phyloP scores from a whole-genome alignment of 2,888 invertebrate genomes.

The Hoplodrina blanda region DNA sequence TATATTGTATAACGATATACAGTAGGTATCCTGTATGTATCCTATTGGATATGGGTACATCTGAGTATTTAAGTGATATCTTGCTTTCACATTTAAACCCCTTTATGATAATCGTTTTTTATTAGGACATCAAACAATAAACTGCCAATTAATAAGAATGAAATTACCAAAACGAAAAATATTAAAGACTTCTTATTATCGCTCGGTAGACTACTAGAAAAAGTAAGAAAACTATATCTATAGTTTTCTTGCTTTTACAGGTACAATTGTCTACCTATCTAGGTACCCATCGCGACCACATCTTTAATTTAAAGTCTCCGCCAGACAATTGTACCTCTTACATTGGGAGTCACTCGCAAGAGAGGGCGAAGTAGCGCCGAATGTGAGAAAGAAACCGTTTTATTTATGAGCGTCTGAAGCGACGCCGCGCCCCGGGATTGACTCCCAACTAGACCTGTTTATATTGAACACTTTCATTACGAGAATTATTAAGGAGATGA shows the following conservation, averaged over 20 bases:
- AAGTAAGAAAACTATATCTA: conserved; percentile 7
- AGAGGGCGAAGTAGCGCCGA: conserved; percentile 17
- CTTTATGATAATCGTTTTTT: no score
- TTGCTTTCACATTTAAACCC: background rate
- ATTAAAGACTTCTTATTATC: no score
- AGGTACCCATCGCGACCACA: conserved; percentile 17
- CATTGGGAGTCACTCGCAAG: conserved; percentile 23
- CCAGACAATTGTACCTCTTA: conserved; percentile 31
- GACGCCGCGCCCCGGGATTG: conserved; percentile 5
- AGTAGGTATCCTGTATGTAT: no score
- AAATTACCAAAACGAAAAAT: no score
- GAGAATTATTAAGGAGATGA: background rate
- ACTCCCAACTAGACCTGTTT: conserved; percentile 39
- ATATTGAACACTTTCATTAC: conserved; percentile 47
- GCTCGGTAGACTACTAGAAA: background rate
- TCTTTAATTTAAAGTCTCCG: conserved; percentile 50
- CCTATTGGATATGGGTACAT: background rate
- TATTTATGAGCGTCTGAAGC: conserved; percentile 58
- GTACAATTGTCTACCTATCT: no score
- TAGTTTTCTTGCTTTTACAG: no score
- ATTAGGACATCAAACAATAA: no score
- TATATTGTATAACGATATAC: no score
- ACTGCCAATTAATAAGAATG: no score
- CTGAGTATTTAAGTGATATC: background rate
- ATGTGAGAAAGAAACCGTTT: conserved; percentile 39